Evolutionary conservation across 2,888 invertebrate species (phyloP).

Genomic region (Dichetophora obliterata): DNA sequence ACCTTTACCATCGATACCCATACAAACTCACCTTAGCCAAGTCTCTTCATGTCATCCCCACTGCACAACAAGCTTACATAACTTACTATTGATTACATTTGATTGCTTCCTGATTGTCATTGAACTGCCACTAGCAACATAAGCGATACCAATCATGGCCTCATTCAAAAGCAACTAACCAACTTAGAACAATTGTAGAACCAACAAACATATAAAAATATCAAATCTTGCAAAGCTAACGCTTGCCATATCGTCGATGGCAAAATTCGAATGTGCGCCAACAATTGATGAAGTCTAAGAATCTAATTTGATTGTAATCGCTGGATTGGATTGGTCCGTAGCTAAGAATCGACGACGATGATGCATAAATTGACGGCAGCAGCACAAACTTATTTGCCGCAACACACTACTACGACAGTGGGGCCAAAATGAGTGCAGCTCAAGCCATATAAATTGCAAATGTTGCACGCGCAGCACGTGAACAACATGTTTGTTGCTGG

Average conservation of each 20-base stretch:
- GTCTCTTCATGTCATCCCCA: too few relatives aligned
- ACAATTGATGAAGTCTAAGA: slow-evolving; percentile 53
- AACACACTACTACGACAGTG: neutral
- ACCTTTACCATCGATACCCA: too few relatives aligned
- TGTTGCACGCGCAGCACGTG: neutral
- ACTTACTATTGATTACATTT: too few relatives aligned
- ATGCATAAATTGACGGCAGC: slow-evolving; percentile 53
- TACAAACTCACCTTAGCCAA: too few relatives aligned
- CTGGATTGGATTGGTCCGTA: neutral
- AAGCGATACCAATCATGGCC: neutral
- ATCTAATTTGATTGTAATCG: slow-evolving; percentile 55
- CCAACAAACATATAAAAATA: neutral
- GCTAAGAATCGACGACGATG: slow-evolving; percentile 45
- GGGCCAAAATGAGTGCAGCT: neutral
- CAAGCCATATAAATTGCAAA: neutral
- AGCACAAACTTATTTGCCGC: neutral
- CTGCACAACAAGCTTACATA: too few relatives aligned
- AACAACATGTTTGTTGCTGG: neutral
- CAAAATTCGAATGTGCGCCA: slow-evolving; percentile 3
- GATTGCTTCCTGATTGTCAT: too few relatives aligned
- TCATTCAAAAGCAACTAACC: neutral
- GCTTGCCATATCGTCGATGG: neutral
- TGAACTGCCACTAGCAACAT: neutral
- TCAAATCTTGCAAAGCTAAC: neutral
- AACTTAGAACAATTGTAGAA: neutral